Evolutionary conservation across 2,797 vertebrate genomes (phyloP).

Genomic region (Heteromormyrus szaboi): DNA sequence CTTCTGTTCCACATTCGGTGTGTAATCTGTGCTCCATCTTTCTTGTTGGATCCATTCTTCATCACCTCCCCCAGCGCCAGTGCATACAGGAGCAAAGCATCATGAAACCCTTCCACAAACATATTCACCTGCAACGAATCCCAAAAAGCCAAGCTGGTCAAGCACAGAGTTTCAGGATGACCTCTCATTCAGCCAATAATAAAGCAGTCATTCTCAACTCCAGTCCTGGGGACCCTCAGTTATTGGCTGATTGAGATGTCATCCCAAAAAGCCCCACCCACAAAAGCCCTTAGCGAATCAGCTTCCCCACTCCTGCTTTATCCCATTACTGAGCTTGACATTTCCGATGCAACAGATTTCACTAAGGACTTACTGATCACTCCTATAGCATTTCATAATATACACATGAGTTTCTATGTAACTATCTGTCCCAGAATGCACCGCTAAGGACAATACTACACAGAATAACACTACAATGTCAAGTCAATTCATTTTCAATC

Average conservation of each 20-base stretch:
- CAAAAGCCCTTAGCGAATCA: neutral
- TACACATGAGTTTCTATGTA: neutral
- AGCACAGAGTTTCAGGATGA: neutral
- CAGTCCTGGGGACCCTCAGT: neutral
- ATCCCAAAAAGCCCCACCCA: neutral
- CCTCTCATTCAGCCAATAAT: neutral
- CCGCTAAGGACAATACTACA: neutral
- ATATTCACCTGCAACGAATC: constrained; percentile 77
- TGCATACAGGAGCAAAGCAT: constrained; percentile 84
- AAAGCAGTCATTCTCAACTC: neutral
- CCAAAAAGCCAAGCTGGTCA: neutral
- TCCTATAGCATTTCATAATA: neutral
- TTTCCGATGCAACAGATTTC: neutral
- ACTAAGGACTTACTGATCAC: neutral
- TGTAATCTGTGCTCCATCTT: constrained; percentile 81
- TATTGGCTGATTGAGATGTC: neutral
- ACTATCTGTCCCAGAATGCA: neutral
- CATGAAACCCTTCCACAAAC: constrained; percentile 97
- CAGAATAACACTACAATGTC: neutral
- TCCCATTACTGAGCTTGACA: neutral
- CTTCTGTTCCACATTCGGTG: constrained; percentile 86
- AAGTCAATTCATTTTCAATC: neutral
- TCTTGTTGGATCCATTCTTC: constrained; percentile 81
- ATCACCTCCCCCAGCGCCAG: constrained; percentile 82
- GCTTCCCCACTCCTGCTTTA: neutral